phyloP scores from a whole-genome alignment of 2,113 vertebrate species.

The Eulemur macaco region DNA sequence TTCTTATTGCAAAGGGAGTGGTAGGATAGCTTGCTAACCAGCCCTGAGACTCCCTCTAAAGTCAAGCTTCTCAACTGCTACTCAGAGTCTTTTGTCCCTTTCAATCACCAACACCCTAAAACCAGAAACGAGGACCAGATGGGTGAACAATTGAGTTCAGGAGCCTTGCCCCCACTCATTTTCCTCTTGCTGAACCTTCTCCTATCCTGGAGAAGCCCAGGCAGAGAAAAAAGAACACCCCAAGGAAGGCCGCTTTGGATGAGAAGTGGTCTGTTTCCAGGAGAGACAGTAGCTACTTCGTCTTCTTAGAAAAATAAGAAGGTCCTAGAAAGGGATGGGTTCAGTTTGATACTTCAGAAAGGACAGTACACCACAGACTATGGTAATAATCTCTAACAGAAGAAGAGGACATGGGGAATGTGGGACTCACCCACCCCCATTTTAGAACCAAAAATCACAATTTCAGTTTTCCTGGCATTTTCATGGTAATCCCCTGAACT shows the following conservation, averaged over 20 bases:
- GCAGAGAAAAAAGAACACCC: not conserved
- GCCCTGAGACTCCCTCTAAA: not conserved
- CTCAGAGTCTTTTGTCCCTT: not conserved
- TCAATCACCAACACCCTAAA: not conserved
- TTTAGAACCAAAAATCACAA: not conserved
- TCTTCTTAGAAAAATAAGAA: conserved; percentile 42
- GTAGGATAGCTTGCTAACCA: not conserved
- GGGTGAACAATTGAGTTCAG: not conserved
- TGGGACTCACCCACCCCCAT: not conserved
- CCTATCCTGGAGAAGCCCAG: not conserved
- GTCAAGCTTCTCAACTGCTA: not conserved
- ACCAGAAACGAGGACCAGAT: not conserved
- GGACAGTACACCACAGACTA: not conserved
- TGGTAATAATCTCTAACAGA: not conserved
- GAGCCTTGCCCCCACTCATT: not conserved
- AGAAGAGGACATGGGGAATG: not conserved
- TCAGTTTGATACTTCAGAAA: not conserved
- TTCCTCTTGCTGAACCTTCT: not conserved
- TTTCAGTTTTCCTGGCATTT: conserved; percentile 1
- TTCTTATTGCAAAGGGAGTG: not conserved
- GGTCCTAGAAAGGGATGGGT: not conserved
- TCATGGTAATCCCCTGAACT: not conserved
- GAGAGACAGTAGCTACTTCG: conserved; percentile 26
- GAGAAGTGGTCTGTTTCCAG: not conserved
- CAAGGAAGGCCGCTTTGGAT: not conserved